Conservation (phyloP, 2,113 vertebrate species). For the Crotalus horridus region DNA sequence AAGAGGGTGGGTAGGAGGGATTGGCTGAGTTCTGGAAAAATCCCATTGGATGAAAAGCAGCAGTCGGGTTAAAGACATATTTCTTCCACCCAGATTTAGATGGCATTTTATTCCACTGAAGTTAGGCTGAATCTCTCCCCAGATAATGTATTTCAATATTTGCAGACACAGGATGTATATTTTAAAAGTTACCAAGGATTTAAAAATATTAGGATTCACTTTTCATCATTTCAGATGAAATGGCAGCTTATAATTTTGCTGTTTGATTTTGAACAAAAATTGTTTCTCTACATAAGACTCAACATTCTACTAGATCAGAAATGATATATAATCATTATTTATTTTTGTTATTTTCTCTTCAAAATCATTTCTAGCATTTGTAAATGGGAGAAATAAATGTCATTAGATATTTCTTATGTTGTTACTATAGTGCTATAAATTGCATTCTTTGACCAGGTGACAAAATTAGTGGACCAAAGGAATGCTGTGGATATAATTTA, state of each 20-base stretch:
- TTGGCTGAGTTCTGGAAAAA: neutral
- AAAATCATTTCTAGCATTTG: neutral
- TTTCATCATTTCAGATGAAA: neutral
- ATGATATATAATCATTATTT: neutral
- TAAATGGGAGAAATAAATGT: neutral
- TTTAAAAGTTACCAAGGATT: neutral
- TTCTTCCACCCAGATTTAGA: neutral
- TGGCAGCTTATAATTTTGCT: neutral
- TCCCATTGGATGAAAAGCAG: neutral
- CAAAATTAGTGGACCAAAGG: too few relatives aligned
- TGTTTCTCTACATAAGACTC: neutral
- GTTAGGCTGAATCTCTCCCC: neutral
- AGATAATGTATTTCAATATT: neutral
- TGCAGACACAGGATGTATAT: neutral
- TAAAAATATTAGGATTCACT: neutral
- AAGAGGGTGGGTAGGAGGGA: neutral
- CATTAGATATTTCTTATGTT: neutral
- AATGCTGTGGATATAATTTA: too few relatives aligned
- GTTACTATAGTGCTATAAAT: neutral
- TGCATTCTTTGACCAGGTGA: too few relatives aligned
- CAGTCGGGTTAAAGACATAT: neutral
- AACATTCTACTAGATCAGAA: neutral
- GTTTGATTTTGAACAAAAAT: neutral
- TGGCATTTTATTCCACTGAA: neutral
- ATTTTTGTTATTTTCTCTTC: neutral